These are phyloP conservation scores for Aphaenogaster ashmeadi DNA, from an alignment of 1,140 invertebrate species.

Conservation along the genomic window DNA sequence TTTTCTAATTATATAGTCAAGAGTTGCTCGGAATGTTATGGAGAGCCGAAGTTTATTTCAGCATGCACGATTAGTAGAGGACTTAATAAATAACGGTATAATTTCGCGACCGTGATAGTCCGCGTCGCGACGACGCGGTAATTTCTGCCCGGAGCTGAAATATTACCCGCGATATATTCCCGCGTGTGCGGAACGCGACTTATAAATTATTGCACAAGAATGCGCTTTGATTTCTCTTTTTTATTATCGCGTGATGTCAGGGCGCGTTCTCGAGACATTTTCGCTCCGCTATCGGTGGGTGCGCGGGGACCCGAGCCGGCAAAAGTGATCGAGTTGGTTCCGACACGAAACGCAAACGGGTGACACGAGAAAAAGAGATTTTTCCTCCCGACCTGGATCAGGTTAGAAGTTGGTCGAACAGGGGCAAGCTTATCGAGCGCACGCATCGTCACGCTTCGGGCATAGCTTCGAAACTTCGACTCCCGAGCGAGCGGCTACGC, in stretches of 20 bases:
- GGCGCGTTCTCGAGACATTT: slow-evolving; percentile 23
- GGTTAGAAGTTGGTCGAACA: slow-evolving; percentile 34
- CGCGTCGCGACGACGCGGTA: background rate
- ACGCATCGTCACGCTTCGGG: slow-evolving; percentile 57
- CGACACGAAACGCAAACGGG: slow-evolving; percentile 28
- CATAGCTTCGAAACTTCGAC: slow-evolving; percentile 53
- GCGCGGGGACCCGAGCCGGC: background rate
- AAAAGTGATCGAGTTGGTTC: slow-evolving; percentile 34
- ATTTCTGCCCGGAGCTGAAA: background rate
- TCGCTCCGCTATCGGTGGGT: slow-evolving; percentile 21
- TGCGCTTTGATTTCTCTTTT: slow-evolving; percentile 50
- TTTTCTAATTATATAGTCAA: background rate
- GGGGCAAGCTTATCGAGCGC: slow-evolving; percentile 28
- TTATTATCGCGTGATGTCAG: slow-evolving; percentile 36
- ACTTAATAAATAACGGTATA: background rate
- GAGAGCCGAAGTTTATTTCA: background rate
- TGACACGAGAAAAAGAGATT: slow-evolving; percentile 37
- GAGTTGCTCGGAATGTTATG: background rate
- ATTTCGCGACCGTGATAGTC: slow-evolving; percentile 1
- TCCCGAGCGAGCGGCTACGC: background rate
- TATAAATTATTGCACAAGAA: slow-evolving; percentile 25
- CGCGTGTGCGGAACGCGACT: background rate
- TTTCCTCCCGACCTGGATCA: slow-evolving; percentile 11
- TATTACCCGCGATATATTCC: slow-evolving; percentile 31
- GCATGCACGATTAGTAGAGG: background rate